Evolutionary conservation across 2,113 vertebrate genomes (phyloP).

Genomic region (Macroglossus sobrinus): DNA sequence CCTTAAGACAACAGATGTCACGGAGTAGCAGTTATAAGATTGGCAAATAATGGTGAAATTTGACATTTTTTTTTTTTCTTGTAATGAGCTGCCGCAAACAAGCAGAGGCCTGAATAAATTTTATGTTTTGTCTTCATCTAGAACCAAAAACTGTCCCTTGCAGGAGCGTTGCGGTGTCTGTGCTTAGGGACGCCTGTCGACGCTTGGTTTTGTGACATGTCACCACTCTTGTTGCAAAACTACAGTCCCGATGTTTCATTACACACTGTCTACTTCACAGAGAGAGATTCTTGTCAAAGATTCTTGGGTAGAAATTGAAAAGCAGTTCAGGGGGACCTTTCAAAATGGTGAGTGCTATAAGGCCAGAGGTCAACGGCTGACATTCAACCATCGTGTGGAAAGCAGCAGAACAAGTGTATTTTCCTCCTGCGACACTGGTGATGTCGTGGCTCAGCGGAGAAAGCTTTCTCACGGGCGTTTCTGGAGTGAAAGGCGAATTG

Average conservation of each 20-base stretch:
- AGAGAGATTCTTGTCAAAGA: background rate
- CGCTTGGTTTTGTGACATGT: background rate
- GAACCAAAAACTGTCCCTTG: background rate
- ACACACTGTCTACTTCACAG: background rate
- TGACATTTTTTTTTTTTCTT: background rate
- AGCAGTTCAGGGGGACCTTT: background rate
- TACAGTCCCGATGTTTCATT: background rate
- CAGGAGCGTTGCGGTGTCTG: background rate
- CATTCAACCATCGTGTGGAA: background rate
- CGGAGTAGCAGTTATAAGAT: background rate
- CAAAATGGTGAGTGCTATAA: background rate
- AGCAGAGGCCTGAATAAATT: background rate
- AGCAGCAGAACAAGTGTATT: background rate
- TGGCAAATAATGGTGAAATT: background rate
- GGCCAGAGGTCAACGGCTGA: background rate
- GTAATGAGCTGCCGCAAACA: background rate
- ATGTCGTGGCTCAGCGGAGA: background rate
- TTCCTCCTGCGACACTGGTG: background rate
- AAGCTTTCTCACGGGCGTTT: background rate
- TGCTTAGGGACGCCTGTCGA: rapidly evolving
- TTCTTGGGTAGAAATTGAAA: background rate
- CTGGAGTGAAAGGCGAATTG: background rate
- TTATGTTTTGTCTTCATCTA: background rate
- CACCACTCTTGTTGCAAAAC: background rate
- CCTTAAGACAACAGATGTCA: background rate